Percentiles rank a stretch among this genome's conserved stretches.
Conservation (phyloP, 2,113 vertebrate species). For the Shinisaurus crocodilurus region DNA sequence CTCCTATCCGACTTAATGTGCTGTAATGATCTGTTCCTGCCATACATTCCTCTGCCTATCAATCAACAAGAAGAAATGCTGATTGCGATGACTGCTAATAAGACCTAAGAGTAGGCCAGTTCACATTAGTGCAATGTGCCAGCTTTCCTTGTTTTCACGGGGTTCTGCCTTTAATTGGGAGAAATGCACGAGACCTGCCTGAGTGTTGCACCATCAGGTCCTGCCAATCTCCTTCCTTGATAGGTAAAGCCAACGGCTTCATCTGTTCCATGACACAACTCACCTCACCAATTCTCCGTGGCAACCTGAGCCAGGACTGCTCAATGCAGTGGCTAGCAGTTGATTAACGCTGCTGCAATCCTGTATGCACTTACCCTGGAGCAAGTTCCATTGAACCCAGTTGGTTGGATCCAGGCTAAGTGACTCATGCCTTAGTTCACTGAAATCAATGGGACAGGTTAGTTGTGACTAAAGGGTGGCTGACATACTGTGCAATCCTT, state of each 20-base stretch:
- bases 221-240: constrained; percentile 23
- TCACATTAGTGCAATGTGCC: constrained; percentile 28
- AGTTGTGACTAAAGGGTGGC: not conserved
- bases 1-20: constrained; percentile 70
- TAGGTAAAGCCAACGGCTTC: constrained; percentile 34
- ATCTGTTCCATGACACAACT: not conserved
- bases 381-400: not conserved
- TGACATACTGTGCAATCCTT: not conserved
- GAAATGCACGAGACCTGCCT: constrained; percentile 5
- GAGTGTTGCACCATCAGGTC: constrained; percentile 40
- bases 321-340: not conserved
- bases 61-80: constrained; percentile 62
- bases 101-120: constrained; percentile 58
- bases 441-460: not conserved
- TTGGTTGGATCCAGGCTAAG: not conserved
- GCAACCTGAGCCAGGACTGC: not conserved
- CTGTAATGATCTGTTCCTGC: constrained; percentile 70
- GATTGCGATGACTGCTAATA: constrained; percentile 56
- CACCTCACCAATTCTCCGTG: not conserved
- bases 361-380: not conserved
- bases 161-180: constrained; percentile 63
- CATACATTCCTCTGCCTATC: constrained; percentile 47
- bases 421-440: not conserved
- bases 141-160: constrained; percentile 48
- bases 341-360: not conserved